Percentiles rank a stretch among this genome's conserved stretches.
Evolutionary conservation across 2,113 vertebrate species (phyloP).

Genomic region (Gallinago paraguaiae): DNA sequence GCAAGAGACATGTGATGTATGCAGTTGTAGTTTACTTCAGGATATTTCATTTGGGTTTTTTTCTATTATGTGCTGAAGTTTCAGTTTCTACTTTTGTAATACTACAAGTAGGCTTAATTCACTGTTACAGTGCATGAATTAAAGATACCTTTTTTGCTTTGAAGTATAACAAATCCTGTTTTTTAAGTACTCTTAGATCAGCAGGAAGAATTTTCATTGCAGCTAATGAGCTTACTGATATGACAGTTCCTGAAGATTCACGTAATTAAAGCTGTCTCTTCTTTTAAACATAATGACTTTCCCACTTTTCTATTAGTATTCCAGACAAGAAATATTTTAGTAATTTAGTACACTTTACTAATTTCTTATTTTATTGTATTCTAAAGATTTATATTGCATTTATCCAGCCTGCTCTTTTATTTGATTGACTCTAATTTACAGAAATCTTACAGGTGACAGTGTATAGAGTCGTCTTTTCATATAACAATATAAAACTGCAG

Average conservation of each 20-base stretch:
- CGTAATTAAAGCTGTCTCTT: conserved; percentile 73
- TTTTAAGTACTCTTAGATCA: conserved; percentile 70
- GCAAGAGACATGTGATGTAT: neutral
- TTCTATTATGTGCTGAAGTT: conserved; percentile 17
- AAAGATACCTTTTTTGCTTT: conserved; percentile 74
- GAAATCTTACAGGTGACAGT: conserved; percentile 4
- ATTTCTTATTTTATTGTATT: conserved; percentile 57
- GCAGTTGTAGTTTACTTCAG: conserved; percentile 1
- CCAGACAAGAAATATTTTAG: conserved; percentile 65
- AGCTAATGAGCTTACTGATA: conserved; percentile 75
- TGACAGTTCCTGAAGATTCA: conserved; percentile 74
- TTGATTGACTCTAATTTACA: conserved; percentile 61
- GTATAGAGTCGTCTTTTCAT: neutral
- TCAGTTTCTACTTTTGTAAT: conserved; percentile 50
- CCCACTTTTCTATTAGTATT: conserved; percentile 65
- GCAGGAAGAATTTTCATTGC: conserved; percentile 71
- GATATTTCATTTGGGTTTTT: neutral
- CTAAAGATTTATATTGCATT: conserved; percentile 27
- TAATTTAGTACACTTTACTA: conserved; percentile 64
- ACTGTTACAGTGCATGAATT: conserved; percentile 60
- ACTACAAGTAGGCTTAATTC: conserved; percentile 29
- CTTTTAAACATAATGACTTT: conserved; percentile 67
- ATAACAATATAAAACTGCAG: neutral
- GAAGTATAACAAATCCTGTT: conserved; percentile 71
- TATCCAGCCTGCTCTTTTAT: conserved; percentile 34